Base-by-base conservation (phyloP, 2,113 vertebrate species). In the Solea solea region DNA sequence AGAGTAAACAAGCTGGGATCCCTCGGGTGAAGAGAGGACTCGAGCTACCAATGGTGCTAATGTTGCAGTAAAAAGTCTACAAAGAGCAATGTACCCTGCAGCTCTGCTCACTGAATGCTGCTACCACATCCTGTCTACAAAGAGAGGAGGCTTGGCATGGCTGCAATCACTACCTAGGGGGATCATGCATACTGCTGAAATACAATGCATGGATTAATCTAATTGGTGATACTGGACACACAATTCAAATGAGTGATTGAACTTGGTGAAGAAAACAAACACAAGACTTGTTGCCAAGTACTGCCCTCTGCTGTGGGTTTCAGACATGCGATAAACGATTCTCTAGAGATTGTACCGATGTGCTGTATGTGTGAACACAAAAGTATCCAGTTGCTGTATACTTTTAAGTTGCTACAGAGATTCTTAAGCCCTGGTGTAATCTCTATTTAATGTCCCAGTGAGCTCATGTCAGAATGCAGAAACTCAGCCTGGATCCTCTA, bases 1-100 rank as follows among this genome's bases (percentile, higher is more conserved):
- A 42, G 66, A 44, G 91, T 91, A 93, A 93, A 93, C 91, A 93
- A 91, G 85, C 73, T 27, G n/a, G 16, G 51, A 5, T 88, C 91
- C 88, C 90, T 42, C 0, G 82, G 77, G 90, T 66, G 69, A 16
- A 34, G 14, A 59, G 15, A 59, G 44, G 54, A 55, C 67, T 59
- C 25, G 57, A 71, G 15, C 71, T 58, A 64, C 60, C 49, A 53
- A 8, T 51, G 57, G 57, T 57, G 67, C 72, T 74, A 80, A 80
- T 54, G 64, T 48, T 62, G 77, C 60, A 50, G 54, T 60, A 63
- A 68, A 67, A 62, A 64, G 15, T 46, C 61, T 6, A 49, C 48
- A 12, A 54, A 14, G 44, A 49, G 68, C 27, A 12, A 45, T 44
- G 16, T 42, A 5, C 45, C 52, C 39, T 57, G 60, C 71, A 67